Base-by-base conservation (phyloP, 2,797 vertebrate species). In the Chelidonichthys spinosus region DNA sequence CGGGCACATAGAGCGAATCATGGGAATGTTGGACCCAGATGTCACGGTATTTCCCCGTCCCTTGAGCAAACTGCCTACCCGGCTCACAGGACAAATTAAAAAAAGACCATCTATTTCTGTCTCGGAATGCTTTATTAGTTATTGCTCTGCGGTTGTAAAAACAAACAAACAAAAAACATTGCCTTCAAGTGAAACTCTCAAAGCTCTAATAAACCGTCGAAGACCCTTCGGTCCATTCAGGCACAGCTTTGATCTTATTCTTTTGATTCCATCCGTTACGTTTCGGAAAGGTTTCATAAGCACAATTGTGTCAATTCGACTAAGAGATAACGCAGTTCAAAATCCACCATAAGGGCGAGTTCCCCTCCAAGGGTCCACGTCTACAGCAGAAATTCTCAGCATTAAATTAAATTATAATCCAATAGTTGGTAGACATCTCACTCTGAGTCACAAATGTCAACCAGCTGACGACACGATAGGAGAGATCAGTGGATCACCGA, bases 71-170 rank as follows among this genome's bases (percentile, higher is more conserved):
- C 80, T 85, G 75, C 46, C 71, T 64, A 55, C 25, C 9, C 59
- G 40, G 64, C 67, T 80, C 55, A 79, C 40, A 74, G 60, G 83
- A 69, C 50, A 36, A 78, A 86, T 74, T 64, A 72, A 81, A 85
- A 85, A 74, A 74, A 78, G 53, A 74, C 9, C 25, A 17, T 76
- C 83, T 90, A 90, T 92, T 90, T 89, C 54, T 79, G 85, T 84
- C 70, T 68, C 65, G 88, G 90, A 92, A 92, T 91, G 87, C 63
- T 49, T 8, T 79, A 66, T 87, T 87, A 85, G 79, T 76, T 88
- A 85, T 76, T 39, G 53, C 60, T 75, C 25, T 60, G n/a, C 25
- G 73, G 52, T 63, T 55, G 40, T 52, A 64, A 65, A 68, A 47
- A 18, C 25, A 25, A 25, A 25, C 25, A 25, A 47, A 69, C 82